These are phyloP conservation scores for Tenualosa thibaudeaui DNA, from an alignment of 2,797 vertebrate species.

Conservation along the genomic window DNA sequence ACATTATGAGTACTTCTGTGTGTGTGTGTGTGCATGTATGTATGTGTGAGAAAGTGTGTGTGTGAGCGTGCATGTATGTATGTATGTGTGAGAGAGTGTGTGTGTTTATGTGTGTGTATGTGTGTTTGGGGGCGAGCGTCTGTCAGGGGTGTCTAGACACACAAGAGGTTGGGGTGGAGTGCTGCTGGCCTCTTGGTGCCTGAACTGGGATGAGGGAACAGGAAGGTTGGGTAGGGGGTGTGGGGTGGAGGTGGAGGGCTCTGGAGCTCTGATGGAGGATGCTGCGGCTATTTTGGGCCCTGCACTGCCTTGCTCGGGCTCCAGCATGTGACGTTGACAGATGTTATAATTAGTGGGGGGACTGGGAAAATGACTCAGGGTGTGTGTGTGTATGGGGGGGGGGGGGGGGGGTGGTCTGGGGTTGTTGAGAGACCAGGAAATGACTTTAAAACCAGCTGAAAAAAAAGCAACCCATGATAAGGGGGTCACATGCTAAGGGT, in stretches of 20 bases:
- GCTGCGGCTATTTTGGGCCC: conserved; percentile 10
- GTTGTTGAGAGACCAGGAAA: conserved; percentile 2
- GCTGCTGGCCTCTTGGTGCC: not conserved
- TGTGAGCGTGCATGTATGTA: no score
- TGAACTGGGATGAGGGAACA: not conserved
- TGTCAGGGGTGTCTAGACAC: not conserved
- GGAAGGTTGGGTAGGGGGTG: not conserved
- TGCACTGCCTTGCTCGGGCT: not conserved
- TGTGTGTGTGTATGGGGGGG: no score
- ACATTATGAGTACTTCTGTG: not conserved
- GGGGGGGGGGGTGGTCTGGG: not conserved
- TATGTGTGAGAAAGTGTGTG: not conserved
- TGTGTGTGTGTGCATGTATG: not conserved
- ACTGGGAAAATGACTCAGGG: conserved; percentile 16
- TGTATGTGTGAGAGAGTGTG: not conserved
- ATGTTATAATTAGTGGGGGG: conserved; percentile 20
- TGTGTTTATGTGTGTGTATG: not conserved
- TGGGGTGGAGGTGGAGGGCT: not conserved
- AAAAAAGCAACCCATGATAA: not conserved
- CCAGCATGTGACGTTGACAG: not conserved
- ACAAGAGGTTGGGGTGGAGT: not conserved
- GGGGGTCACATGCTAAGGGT: not conserved
- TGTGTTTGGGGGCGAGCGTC: not conserved
- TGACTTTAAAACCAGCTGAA: not conserved
- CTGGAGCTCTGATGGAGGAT: not conserved